phyloP scores from a whole-genome alignment of 1,140 invertebrate genomes.

The Anthonomus grandis region DNA sequence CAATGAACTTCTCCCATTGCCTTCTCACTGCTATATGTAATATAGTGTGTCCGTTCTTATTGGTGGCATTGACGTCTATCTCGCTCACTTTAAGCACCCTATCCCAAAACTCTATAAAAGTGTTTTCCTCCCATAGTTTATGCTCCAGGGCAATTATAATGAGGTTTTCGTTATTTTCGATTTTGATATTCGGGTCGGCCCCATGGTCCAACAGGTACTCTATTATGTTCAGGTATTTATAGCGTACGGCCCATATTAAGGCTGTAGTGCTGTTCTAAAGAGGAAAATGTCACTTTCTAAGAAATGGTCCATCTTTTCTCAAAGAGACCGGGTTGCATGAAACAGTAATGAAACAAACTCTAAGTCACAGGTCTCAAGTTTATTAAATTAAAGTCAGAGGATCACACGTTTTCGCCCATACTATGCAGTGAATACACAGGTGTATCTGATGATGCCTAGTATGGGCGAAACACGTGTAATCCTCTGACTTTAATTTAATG shows the following conservation, averaged over 20 bases:
- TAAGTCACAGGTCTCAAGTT: too few relatives aligned
- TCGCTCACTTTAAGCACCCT: constrained; percentile 23
- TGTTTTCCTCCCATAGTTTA: constrained; percentile 43
- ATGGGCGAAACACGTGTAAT: too few relatives aligned
- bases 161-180: constrained; percentile 43
- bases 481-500: too few relatives aligned
- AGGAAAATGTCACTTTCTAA: neutral
- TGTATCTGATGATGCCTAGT: too few relatives aligned
- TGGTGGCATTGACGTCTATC: constrained; percentile 41
- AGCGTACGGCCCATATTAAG: constrained; percentile 46
- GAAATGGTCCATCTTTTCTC: too few relatives aligned
- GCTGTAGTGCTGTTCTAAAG: constrained; percentile 42
- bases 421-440: too few relatives aligned
- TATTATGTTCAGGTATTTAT: constrained; percentile 44
- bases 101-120: constrained; percentile 45
- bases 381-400: too few relatives aligned
- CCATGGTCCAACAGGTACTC: constrained; percentile 41
- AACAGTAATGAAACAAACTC: too few relatives aligned
- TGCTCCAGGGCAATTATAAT: constrained; percentile 44
- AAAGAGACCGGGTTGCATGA: too few relatives aligned
- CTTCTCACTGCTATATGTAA: constrained; percentile 43
- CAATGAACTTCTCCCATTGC: constrained; percentile 42
- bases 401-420: too few relatives aligned
- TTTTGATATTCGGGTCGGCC: constrained; percentile 40
- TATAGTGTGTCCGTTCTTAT: constrained; percentile 42